These are phyloP conservation scores for Pomatostomus ruficeps DNA, from an alignment of 2,113 vertebrate genomes.

Conservation along the genomic window DNA sequence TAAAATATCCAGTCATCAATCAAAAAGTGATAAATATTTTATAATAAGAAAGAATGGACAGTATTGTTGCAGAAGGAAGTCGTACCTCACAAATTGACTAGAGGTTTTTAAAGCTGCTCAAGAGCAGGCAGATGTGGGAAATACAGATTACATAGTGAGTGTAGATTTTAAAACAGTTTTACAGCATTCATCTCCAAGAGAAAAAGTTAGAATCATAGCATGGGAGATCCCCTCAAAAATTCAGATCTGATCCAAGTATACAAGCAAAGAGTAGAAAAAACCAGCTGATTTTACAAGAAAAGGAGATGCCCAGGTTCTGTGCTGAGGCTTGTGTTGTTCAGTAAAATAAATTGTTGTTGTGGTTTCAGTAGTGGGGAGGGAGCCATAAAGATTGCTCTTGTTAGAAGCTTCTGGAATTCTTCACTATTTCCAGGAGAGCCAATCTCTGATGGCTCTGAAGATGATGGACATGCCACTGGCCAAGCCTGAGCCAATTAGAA, in stretches of 20 bases:
- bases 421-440: too few species aligned
- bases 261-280: neutral
- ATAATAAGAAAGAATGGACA: neutral
- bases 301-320: neutral
- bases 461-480: too few species aligned
- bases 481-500: too few species aligned
- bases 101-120: neutral
- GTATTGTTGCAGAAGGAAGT: neutral
- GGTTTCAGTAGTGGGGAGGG: too few species aligned
- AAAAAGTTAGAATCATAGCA: neutral
- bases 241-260: neutral
- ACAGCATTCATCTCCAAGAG: neutral
- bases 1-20: neutral
- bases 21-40: neutral
- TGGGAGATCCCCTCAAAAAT: neutral
- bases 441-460: too few species aligned
- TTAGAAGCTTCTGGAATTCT: too few species aligned
- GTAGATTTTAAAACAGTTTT: neutral
- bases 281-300: neutral
- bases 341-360: too few species aligned
- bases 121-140: neutral
- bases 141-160: neutral
- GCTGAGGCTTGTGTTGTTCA: neutral
- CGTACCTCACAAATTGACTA: neutral
- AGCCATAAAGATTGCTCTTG: too few species aligned